Conservation (phyloP, 2,888 invertebrate species). For the Rhimphoctona megacephalus region DNA sequence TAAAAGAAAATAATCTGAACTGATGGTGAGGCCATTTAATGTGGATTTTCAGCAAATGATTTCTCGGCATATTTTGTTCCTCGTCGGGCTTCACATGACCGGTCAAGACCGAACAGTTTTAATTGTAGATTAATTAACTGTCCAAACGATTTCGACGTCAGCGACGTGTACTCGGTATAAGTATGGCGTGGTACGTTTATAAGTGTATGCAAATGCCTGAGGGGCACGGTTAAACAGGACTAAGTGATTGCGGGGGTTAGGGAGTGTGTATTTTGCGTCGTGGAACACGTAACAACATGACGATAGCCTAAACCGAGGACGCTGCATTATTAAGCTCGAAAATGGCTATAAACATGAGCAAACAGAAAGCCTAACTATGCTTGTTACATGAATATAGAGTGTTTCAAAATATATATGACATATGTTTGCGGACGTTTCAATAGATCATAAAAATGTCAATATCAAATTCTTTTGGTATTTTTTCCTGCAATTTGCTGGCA, state of each 20-base stretch:
- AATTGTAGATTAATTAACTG: not conserved
- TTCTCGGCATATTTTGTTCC: not conserved
- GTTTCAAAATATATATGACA: not conserved
- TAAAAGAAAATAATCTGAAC: not conserved
- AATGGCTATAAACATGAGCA: conserved; percentile 73
- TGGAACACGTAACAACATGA: not conserved
- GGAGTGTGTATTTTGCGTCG: conserved; percentile 7
- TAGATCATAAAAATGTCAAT: not conserved
- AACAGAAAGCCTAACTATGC: conserved; percentile 74
- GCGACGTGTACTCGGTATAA: not conserved
- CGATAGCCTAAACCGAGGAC: conserved; percentile 26
- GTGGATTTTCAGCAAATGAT: not conserved
- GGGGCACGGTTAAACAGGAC: not conserved
- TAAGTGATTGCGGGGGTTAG: conserved; percentile 21
- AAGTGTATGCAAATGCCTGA: not conserved
- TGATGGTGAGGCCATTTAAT: not conserved
- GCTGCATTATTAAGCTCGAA: conserved; percentile 78
- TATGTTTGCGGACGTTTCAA: not conserved
- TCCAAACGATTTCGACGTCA: not conserved
- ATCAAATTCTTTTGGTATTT: not conserved
- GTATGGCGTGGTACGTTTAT: not conserved
- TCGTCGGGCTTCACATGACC: not conserved
- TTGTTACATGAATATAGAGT: conserved; percentile 45
- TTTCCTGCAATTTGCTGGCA: not conserved
- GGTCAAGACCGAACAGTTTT: not conserved